Base-by-base conservation (phyloP, 2,113 vertebrate species). In the Synodontis membranacea region DNA sequence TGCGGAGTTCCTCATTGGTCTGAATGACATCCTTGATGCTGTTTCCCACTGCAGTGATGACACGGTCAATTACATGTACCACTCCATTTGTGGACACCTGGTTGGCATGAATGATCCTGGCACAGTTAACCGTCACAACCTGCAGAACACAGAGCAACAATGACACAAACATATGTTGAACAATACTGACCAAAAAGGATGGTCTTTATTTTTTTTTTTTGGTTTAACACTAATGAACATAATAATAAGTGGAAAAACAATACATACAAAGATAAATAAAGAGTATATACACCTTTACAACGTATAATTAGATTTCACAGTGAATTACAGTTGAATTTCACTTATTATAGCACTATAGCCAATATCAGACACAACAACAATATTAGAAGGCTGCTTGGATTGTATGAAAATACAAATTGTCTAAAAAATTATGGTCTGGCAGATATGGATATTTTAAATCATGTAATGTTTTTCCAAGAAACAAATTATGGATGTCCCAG, bases 51-150 rank as follows among this genome's bases (percentile, higher is more conserved):
- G 95, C 79, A 0, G 93, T 96, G 90, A 99, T 95, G 84, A 99
- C 97, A 19, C 98, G 96, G 75, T 99, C 97, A 80, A 99, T 93
- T 0, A 99, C 95, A 4, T 99, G 98, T 37, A 99, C 97, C 80
- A 97, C 97, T 7, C 98, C 98, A 50, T 99, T 99, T 81, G 97
- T 99, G 88, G 98, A 96, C 84, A 99, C 95, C 91, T 99, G 98
- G 90, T 99, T 99, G 12, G 95, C 98, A 10, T 97, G 95, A 89
- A 98, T 96, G 89, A 99, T 88, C 91, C 98, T 95, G 88, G 97
- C 98, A 88, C 98, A 99, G 92, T 99, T 99, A 86, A 99, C 96
- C 0, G 98, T 99, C 88, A 99, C 97, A 85, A 99, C 93, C 98
- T 99, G 14, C 12, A 86, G n/a, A 81, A 83, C 66, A 80, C 42